These are phyloP conservation scores for Ethmia dodecea DNA, from an alignment of 2,888 invertebrate genomes.

Conservation along the genomic window DNA sequence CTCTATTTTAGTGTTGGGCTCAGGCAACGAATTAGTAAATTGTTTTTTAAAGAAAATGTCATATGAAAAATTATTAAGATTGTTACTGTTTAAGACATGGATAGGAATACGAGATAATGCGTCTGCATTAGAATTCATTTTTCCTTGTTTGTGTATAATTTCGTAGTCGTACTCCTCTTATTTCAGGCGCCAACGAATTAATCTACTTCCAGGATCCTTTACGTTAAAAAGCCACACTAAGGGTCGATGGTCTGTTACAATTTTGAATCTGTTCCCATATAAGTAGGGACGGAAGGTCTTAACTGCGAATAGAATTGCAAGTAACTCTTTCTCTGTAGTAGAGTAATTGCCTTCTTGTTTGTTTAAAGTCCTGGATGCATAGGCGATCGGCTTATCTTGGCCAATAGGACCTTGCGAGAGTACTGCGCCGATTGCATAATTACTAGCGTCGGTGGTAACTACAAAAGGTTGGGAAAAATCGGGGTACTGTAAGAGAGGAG, in stretches of 20 bases:
- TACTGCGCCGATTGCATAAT: constrained; percentile 13
- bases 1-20: background rate
- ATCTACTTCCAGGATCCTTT: constrained; percentile 14
- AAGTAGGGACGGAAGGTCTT: constrained; percentile 11
- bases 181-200: constrained; percentile 13
- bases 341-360: constrained; percentile 8
- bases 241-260: constrained; percentile 11
- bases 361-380: constrained; percentile 10
- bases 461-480: constrained; percentile 15
- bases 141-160: constrained; percentile 16
- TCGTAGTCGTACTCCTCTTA: constrained; percentile 16
- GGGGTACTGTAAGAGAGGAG: constrained; percentile 14
- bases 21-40: background rate
- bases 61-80: background rate
- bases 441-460: constrained; percentile 16
- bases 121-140: constrained; percentile 15
- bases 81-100: background rate
- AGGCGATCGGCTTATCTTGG: constrained; percentile 6
- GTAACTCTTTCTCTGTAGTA: constrained; percentile 9
- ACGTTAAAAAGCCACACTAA: constrained; percentile 13
- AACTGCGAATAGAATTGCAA: constrained; percentile 10
- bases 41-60: background rate
- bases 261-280: constrained; percentile 7
- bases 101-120: constrained; percentile 6
- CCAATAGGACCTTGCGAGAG: constrained; percentile 11